Evolutionary conservation across 2,888 invertebrate species (phyloP).

Genomic region (Pecten maximus): DNA sequence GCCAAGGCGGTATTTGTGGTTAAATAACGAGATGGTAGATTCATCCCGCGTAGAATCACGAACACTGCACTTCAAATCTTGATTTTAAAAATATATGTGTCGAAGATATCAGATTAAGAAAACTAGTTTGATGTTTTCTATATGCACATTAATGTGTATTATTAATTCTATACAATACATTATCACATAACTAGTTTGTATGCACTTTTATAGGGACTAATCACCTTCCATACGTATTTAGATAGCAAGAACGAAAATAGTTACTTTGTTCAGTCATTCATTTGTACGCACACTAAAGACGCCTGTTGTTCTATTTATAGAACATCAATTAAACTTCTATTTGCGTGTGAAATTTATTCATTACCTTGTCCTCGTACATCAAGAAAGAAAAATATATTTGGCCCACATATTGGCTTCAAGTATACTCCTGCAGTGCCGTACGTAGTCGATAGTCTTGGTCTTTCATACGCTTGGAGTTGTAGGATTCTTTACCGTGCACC

Average conservation of each 20-base stretch:
- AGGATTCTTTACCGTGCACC: background rate
- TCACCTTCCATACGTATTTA: background rate
- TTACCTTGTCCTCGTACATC: background rate
- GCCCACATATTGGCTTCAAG: background rate
- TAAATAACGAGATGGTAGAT: background rate
- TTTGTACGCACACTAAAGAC: background rate
- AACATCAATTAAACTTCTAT: slow-evolving; percentile 22
- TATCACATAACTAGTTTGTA: background rate
- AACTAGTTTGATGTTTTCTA: background rate
- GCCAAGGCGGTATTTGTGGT: background rate
- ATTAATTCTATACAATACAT: background rate
- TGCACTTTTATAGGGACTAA: background rate
- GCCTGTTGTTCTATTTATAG: background rate
- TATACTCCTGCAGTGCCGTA: background rate
- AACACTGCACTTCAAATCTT: background rate
- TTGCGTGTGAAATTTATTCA: slow-evolving; percentile 28
- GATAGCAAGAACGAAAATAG: background rate
- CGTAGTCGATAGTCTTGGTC: background rate
- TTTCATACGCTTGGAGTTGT: background rate
- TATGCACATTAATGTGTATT: background rate
- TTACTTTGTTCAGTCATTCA: background rate
- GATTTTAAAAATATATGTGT: background rate
- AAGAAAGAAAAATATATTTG: background rate
- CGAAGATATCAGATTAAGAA: background rate
- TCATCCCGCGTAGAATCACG: no score